phyloP scores from a whole-genome alignment of 1,140 invertebrate genomes.

The Drosophila suzukii region DNA sequence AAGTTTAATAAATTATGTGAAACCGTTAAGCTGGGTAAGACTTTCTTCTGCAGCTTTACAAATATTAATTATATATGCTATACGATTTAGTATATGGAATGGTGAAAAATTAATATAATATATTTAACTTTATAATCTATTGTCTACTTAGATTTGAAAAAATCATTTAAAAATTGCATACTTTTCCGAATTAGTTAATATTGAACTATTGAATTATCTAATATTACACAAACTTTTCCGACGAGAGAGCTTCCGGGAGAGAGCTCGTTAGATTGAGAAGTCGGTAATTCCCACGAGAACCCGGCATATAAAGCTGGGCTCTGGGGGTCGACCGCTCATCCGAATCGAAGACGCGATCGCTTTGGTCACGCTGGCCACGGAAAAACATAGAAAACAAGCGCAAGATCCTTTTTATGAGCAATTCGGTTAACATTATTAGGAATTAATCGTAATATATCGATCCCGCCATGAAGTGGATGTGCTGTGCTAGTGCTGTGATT shows the following conservation, averaged over 20 bases:
- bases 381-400: conserved; percentile 4
- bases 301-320: conserved; percentile 53
- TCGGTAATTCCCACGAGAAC: neutral
- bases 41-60: too few species aligned
- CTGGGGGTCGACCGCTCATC: conserved; percentile 10
- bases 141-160: too few species aligned
- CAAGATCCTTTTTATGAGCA: conserved; percentile 33
- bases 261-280: neutral
- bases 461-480: conserved; percentile 46
- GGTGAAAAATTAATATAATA: too few species aligned
- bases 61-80: too few species aligned
- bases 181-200: neutral
- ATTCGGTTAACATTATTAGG: conserved; percentile 23
- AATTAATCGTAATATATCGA: conserved; percentile 14
- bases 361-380: conserved; percentile 16
- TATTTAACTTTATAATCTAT: too few species aligned
- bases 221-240: too few species aligned
- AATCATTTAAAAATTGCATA: neutral
- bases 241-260: conserved; percentile 8
- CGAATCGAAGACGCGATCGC: conserved; percentile 24
- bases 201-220: too few species aligned
- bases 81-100: too few species aligned
- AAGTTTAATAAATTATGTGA: too few species aligned
- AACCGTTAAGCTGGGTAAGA: too few species aligned
- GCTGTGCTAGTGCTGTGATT: conserved; percentile 49